These are phyloP conservation scores for Idaea straminata DNA, from an alignment of 2,888 invertebrate genomes.

Conservation along the genomic window DNA sequence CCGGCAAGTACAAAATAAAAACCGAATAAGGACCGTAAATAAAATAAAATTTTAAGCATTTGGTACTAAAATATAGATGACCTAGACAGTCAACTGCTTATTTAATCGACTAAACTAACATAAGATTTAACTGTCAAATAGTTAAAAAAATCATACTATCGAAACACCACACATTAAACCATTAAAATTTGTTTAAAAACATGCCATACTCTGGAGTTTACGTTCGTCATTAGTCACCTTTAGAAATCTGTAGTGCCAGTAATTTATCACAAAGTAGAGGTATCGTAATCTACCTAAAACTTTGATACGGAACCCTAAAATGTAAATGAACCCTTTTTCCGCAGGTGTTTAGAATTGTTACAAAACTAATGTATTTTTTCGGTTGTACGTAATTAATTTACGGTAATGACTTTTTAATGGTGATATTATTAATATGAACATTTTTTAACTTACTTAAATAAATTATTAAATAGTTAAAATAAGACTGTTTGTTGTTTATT, in stretches of 20 bases:
- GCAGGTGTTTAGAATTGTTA: conserved; percentile 45
- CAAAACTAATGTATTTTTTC: conserved; percentile 43
- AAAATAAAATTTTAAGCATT: no score
- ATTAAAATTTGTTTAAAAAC: no score
- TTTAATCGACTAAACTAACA: no score
- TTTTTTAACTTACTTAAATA: neutral
- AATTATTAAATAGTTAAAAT: neutral
- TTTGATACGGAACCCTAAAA: conserved; percentile 14
- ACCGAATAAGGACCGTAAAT: no score
- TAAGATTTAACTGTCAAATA: no score
- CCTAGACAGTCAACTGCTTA: no score
- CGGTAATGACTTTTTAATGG: conserved; percentile 51
- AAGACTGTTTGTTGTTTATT: neutral
- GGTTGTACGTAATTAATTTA: conserved; percentile 46
- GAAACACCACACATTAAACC: no score
- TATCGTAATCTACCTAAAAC: conserved; percentile 4
- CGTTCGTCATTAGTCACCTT: neutral
- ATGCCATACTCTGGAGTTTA: no score
- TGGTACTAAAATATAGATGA: no score
- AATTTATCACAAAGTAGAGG: neutral
- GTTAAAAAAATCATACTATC: no score
- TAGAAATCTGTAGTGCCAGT: neutral
- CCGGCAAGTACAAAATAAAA: no score
- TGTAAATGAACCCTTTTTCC: conserved; percentile 19
- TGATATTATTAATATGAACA: conserved; percentile 36